phyloP scores from a whole-genome alignment of 2,113 vertebrate species.

The Dendropsophus ebraccatus region DNA sequence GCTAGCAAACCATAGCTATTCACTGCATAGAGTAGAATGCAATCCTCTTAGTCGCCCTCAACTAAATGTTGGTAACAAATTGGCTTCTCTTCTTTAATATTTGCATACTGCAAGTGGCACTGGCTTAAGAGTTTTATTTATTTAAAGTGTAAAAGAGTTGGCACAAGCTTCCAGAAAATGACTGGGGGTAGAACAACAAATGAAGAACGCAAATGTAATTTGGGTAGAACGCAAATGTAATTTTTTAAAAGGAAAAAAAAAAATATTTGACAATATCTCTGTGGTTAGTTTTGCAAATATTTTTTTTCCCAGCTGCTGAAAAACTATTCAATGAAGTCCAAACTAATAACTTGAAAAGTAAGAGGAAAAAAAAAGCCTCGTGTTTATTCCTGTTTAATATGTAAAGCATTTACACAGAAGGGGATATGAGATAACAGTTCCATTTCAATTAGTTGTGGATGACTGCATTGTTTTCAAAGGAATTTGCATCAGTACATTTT shows the following conservation, averaged over 20 bases:
- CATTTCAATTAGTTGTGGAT: constrained; percentile 59
- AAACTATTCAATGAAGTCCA: not conserved
- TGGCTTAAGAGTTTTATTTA: constrained; percentile 23
- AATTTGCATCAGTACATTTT: constrained; percentile 59
- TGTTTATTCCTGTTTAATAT: constrained; percentile 51
- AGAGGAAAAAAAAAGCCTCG: not conserved
- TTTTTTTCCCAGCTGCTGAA: constrained; percentile 32
- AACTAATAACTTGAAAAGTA: constrained; percentile 19
- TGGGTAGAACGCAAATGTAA: not conserved
- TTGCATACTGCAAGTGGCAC: constrained; percentile 21
- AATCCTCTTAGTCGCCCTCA: constrained; percentile 19
- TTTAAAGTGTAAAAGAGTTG: constrained; percentile 22
- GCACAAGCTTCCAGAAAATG: not conserved
- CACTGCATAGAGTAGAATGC: not conserved
- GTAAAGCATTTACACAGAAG: constrained; percentile 56
- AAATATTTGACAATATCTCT: constrained; percentile 5
- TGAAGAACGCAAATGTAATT: constrained; percentile 4
- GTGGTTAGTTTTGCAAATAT: constrained; percentile 27
- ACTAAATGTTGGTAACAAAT: constrained; percentile 22
- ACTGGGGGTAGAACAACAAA: not conserved
- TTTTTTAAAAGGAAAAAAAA: constrained; percentile 9
- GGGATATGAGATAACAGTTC: constrained; percentile 58
- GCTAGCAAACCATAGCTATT: not conserved
- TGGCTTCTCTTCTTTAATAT: not conserved
- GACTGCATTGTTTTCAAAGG: constrained; percentile 58